These are phyloP conservation scores for Adoxophyes honmai DNA, from an alignment of 1,140 invertebrate species.

Conservation along the genomic window DNA sequence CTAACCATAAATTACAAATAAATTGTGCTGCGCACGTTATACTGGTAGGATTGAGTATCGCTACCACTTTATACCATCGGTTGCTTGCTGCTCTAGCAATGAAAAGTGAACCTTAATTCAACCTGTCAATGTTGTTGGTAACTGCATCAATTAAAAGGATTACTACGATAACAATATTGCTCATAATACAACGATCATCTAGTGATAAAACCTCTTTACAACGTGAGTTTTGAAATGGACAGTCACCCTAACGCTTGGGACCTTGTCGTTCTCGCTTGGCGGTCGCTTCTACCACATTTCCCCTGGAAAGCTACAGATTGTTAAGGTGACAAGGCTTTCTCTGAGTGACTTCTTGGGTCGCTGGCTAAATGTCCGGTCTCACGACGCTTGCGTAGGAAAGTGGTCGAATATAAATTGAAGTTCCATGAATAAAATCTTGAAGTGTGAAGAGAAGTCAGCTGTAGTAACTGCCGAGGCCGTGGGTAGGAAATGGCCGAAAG, in stretches of 20 bases:
- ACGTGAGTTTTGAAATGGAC: constrained; percentile 1
- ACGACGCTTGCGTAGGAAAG: not conserved
- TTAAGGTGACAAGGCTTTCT: not conserved
- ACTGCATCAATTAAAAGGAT: constrained; percentile 3
- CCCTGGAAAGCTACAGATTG: not conserved
- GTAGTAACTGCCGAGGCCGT: not conserved
- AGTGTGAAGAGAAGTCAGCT: not conserved
- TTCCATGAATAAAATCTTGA: constrained; percentile 3
- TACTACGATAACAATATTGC: constrained; percentile 5
- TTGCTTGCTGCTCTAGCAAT: not conserved
- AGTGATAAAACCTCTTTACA: constrained; percentile 14
- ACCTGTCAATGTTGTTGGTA: not conserved
- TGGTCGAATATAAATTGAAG: not conserved
- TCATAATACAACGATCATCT: constrained; percentile 13
- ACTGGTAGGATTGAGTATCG: constrained; percentile 36
- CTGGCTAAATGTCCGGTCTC: constrained; percentile 4
- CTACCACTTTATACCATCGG: constrained; percentile 32
- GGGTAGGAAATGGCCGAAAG: not conserved
- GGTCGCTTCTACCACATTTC: not conserved
- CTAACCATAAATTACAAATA: constrained; percentile 47
- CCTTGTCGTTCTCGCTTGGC: not conserved
- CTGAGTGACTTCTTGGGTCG: not conserved
- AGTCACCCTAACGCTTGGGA: constrained; percentile 1
- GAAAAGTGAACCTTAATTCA: not conserved
- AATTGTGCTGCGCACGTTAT: constrained; percentile 36